These are phyloP conservation scores for Drosophila repletoides DNA, from an alignment of 1,140 invertebrate species.

Conservation along the genomic window DNA sequence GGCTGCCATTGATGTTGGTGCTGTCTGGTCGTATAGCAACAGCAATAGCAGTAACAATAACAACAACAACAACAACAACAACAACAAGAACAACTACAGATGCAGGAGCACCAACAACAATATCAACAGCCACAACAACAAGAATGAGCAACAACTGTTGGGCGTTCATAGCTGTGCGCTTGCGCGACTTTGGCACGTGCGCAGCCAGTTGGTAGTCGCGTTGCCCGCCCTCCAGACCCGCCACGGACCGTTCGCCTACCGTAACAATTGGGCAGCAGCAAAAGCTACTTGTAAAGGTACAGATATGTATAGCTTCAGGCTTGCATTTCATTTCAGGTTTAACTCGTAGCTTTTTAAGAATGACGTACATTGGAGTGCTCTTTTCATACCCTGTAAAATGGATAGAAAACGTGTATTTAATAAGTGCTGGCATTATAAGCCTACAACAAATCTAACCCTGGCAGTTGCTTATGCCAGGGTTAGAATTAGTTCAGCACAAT, in stretches of 20 bases:
- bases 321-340: slow-evolving; percentile 51
- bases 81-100: too few relatives aligned
- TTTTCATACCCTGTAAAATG: too few relatives aligned
- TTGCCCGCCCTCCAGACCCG: slow-evolving; percentile 11
- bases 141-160: slow-evolving; percentile 48
- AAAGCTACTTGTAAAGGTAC: too few relatives aligned
- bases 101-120: too few relatives aligned
- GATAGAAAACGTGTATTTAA: too few relatives aligned
- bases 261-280: slow-evolving; percentile 10
- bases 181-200: slow-evolving; percentile 65
- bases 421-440: too few relatives aligned
- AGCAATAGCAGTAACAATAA: slow-evolving; percentile 43
- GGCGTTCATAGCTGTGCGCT: slow-evolving; percentile 54
- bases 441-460: too few relatives aligned
- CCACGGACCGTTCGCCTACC: neutral
- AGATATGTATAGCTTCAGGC: slow-evolving; percentile 7
- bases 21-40: slow-evolving; percentile 15
- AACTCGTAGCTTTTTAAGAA: slow-evolving; percentile 63
- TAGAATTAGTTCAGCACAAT: too few relatives aligned
- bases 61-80: slow-evolving; percentile 38
- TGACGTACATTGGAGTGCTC: slow-evolving; percentile 67
- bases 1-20: slow-evolving; percentile 8
- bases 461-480: too few relatives aligned
- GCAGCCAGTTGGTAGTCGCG: slow-evolving; percentile 40
- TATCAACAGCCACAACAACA: slow-evolving; percentile 30